Percentiles rank a stretch among this genome's conserved stretches.
Evolutionary conservation across 1,140 invertebrate species (phyloP).

Genomic region (Temnothorax curvispinosus): DNA sequence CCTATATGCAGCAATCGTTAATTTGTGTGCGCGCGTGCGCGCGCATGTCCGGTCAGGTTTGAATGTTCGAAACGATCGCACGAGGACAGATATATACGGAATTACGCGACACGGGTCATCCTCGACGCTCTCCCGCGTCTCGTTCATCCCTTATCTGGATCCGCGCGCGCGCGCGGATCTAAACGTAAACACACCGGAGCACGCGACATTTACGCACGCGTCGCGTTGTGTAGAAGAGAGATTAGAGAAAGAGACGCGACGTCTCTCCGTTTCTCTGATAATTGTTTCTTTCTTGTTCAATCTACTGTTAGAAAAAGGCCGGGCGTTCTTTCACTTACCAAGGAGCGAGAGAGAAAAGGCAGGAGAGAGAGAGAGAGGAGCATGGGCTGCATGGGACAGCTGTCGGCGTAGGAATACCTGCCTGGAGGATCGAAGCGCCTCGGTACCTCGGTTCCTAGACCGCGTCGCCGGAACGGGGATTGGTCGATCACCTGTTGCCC

Average conservation of each 20-base stretch:
- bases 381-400: neutral
- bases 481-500: constrained; percentile 84
- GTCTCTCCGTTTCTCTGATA: neutral
- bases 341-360: neutral
- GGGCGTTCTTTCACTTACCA: neutral
- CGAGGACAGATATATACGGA: neutral
- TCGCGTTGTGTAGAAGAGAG: neutral
- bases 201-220: neutral
- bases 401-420: constrained; percentile 54
- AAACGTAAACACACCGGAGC: neutral
- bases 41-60: neutral
- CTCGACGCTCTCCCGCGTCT: neutral
- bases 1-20: neutral
- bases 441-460: constrained; percentile 32
- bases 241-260: constrained; percentile 26
- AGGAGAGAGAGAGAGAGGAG: neutral
- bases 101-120: neutral
- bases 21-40: neutral
- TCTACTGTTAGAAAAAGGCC: neutral
- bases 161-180: neutral
- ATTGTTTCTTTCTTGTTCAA: neutral
- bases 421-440: constrained; percentile 47
- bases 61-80: neutral
- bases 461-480: constrained; percentile 71
- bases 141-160: neutral